These are phyloP conservation scores for Synergus itoensis DNA, from an alignment of 2,888 invertebrate genomes.

Conservation along the genomic window DNA sequence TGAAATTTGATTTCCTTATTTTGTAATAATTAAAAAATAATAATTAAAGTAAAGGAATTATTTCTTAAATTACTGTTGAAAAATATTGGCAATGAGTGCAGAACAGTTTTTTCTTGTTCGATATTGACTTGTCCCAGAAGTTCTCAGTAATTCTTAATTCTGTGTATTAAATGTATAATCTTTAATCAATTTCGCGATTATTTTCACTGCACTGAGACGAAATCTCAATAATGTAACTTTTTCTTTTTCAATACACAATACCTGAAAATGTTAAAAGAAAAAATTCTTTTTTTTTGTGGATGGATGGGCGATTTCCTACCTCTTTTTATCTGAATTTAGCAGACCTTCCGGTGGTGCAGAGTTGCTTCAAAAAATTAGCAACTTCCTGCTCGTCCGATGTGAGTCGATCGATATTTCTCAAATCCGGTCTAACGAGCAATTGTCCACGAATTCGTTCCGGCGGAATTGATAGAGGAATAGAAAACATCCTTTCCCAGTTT, in stretches of 20 bases:
- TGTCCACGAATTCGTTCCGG: conserved; percentile 78
- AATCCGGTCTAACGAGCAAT: conserved; percentile 79
- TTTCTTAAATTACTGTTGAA: no score
- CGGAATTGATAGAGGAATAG: conserved; percentile 78
- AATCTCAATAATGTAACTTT: conserved; percentile 23
- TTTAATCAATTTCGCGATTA: not conserved
- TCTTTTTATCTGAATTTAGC: conserved; percentile 53
- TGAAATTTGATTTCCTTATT: not conserved
- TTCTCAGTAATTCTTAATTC: not conserved
- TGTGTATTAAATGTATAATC: not conserved
- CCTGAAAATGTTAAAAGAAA: conserved; percentile 11
- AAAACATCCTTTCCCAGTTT: conserved; percentile 79
- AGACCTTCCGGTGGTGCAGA: conserved; percentile 63
- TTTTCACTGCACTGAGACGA: conserved; percentile 3
- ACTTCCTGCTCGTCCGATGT: conserved; percentile 66
- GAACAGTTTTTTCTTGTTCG: not conserved
- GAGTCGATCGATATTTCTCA: conserved; percentile 74
- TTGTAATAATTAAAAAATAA: not conserved
- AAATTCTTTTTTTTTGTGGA: conserved; percentile 15
- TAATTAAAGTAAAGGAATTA: not conserved
- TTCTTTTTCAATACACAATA: conserved; percentile 30
- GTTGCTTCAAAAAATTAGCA: conserved; percentile 66
- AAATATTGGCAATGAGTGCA: not conserved
- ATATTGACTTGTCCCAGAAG: not conserved
- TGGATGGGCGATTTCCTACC: conserved; percentile 6